Conservation (phyloP, 2,797 vertebrate species). For the Fringilla coelebs region DNA sequence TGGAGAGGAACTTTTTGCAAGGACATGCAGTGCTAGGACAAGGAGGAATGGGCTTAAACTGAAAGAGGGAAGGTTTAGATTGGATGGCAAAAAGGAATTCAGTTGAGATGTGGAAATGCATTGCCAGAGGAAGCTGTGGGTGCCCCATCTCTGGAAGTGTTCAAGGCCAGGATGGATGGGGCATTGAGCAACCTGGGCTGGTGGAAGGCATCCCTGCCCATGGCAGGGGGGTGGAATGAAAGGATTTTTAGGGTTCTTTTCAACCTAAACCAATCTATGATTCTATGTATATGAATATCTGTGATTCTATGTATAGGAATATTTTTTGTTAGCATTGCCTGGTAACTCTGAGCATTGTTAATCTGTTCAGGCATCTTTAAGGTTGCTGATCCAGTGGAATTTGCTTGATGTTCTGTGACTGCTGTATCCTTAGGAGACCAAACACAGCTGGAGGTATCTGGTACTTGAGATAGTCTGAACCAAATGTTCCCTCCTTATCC, state of each 20-base stretch:
- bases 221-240: not conserved
- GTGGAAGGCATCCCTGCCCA: not conserved
- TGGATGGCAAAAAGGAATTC: not conserved
- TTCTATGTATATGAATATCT: not conserved
- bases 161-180: not conserved
- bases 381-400: not conserved
- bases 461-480: not conserved
- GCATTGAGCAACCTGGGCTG: not conserved
- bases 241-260: not conserved
- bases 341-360: not conserved
- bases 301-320: not conserved
- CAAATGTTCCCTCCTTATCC: not conserved
- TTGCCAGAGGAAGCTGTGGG: not conserved
- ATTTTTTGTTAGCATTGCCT: not conserved
- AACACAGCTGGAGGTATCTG: not conserved
- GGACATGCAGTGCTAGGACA: not conserved
- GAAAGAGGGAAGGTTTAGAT: not conserved
- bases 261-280: not conserved
- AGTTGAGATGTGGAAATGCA: not conserved
- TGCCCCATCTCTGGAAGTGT: not conserved
- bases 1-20: not conserved
- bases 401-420: not conserved
- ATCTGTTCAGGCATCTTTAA: not conserved
- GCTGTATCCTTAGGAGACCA: not conserved
- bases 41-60: not conserved